Evolutionary conservation across 2,888 invertebrate genomes (phyloP), one percentile per base, ranked within the genome.

Genomic region (Operophtera brumata): DNA sequence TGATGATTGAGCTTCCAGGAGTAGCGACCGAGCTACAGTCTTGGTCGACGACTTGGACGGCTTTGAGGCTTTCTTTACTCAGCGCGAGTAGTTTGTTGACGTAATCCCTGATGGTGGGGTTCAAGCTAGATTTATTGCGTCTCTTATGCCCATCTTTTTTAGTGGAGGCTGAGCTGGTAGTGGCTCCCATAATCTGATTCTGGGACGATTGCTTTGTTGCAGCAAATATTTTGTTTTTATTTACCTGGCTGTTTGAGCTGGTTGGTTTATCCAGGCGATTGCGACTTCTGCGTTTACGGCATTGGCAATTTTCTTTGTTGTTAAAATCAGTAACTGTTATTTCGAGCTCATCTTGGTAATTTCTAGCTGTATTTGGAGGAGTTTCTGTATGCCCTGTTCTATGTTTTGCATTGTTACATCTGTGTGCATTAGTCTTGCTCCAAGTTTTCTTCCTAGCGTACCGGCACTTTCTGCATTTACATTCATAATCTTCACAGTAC

Each of bases 21-120:
- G 91, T 91, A n/a, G 80, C 69, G 3, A 88, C 80, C 1, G 82
- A 76, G 65, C 91, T 91, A 57, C 90, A 89, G 48, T 89, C 85
- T 70, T 87, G 85, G 59, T 83, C 82, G 13, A 82, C 76, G 35
- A 90, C 76, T 70, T 89, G 79, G 43, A 90, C 70, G 6, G 85
- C 85, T 70, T 82, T 84, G 13, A 86, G 62, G 1, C 84, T 82
- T 65, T 83, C 79, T 65, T 71, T 84, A 54, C 85, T 90, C 6
- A 91, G 68, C 30, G 75, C 67, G 28, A 91, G 65, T 51, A 91
- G 68, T 67, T 79, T 82, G 60, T 86, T 78, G 1, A 91, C 77
- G 66, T 91, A 91, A 35, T 73, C 70, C 71, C 84, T 84, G 32
- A 91, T 71, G 12, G 75, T 54, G n/a, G 89, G 88, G 63, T 85